These are phyloP conservation scores for Malthinus seriepunctatus DNA, from an alignment of 2,888 invertebrate genomes.

Conservation along the genomic window DNA sequence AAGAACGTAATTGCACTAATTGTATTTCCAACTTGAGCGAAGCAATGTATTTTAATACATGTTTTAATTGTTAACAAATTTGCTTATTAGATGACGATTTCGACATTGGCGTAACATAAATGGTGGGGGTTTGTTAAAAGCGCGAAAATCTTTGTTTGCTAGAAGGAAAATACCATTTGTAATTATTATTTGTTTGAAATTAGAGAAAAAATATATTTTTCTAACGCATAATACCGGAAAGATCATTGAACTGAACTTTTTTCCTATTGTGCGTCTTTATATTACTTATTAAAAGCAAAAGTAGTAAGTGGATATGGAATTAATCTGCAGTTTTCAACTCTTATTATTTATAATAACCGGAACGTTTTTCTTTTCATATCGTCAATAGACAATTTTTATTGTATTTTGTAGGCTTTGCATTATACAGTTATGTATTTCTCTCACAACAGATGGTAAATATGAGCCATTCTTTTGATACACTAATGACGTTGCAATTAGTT, in stretches of 20 bases:
- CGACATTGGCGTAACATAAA: not conserved
- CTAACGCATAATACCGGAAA: too few relatives aligned
- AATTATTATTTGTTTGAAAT: too few relatives aligned
- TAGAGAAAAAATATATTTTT: too few relatives aligned
- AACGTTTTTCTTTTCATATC: conserved; percentile 14
- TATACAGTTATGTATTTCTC: conserved; percentile 16
- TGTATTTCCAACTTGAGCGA: not conserved
- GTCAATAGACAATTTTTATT: conserved; percentile 13
- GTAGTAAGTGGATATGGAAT: not conserved
- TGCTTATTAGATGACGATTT: not conserved
- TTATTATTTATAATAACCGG: conserved; percentile 12
- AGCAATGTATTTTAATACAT: not conserved
- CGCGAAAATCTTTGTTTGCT: too few relatives aligned
- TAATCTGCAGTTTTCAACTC: not conserved
- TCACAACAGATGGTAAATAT: conserved; percentile 18
- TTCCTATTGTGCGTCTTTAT: too few relatives aligned
- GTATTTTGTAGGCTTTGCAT: conserved; percentile 9
- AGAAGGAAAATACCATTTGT: too few relatives aligned
- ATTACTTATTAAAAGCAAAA: too few relatives aligned
- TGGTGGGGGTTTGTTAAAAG: not conserved
- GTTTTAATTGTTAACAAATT: not conserved
- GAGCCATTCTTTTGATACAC: conserved; percentile 10
- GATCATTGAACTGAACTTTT: too few relatives aligned
- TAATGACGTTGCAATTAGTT: conserved; percentile 17
- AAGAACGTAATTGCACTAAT: not conserved